Base-by-base conservation (phyloP, 2,888 invertebrate species). In the Caenorhabditis sp. region DNA sequence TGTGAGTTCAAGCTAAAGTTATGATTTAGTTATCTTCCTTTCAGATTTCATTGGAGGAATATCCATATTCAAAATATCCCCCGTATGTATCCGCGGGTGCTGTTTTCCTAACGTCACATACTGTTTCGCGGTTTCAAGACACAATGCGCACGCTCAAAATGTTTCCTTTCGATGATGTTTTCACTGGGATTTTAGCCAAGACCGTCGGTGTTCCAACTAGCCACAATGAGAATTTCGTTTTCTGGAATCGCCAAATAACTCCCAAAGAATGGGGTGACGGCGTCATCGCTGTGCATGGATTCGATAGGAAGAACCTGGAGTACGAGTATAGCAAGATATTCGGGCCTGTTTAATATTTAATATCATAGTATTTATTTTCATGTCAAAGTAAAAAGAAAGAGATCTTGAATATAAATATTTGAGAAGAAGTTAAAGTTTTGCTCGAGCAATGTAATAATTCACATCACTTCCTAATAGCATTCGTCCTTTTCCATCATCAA, bases 31-130 rank as follows among this genome's bases (percentile, higher is more conserved):
- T n/a, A n/a, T n/a, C 3, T 24, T 28, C 2, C 10, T 54, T 82
- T 49, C 66, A 91, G 89, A 86, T 91, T 0, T 87, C 89, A 1
- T 72, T 90, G 2, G 64, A 64, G n/a, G 88, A 89, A 19, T 91
- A 91, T 63, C 91, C 91, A 14, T 91, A 82, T 77, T 83, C 81
- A 19, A 74, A 72, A n/a, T 91, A 90, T 74, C 91, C 91, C 8
- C 90, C 91, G 8, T 91, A 92, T 77, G 90, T 91, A 28, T 83
- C 90, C 7, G 91, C 89, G 24, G 91, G 91, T 2, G 89, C 90
- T 16, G 90, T 92, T 2, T 83, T 92, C 7, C 63, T 89, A 7
- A 80, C 88, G 12, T 75, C 74, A 0, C 84, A 83, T 61, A 86
- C 89, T 3, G 81, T 85, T 0, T 56, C 66, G 49, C 82, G 86